These are phyloP conservation scores for Myopa testacea DNA, from an alignment of 2,888 invertebrate species.

Conservation along the genomic window DNA sequence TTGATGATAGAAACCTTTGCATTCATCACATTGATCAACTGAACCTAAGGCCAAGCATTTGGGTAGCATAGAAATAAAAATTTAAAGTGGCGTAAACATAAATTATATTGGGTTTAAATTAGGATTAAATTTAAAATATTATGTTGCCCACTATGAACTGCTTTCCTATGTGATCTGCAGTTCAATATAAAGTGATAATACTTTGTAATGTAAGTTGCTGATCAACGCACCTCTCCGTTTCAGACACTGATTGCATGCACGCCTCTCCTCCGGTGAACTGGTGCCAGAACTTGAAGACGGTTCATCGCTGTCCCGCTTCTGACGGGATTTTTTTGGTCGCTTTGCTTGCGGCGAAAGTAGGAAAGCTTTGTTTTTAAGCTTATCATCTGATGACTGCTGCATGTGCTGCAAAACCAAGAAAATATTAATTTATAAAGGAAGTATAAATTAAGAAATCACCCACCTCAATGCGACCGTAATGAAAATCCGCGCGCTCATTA, in stretches of 20 bases:
- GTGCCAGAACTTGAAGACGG: slow-evolving; percentile 52
- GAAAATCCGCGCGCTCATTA: slow-evolving; percentile 64
- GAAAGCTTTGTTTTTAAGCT: slow-evolving; percentile 61
- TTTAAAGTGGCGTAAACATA: no score
- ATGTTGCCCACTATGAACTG: no score
- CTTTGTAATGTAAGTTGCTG: not conserved
- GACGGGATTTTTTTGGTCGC: slow-evolving; percentile 53
- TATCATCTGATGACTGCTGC: slow-evolving; percentile 41
- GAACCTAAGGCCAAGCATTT: slow-evolving; percentile 32
- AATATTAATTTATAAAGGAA: slow-evolving; percentile 21
- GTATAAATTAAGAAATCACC: slow-evolving; percentile 38
- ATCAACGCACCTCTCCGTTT: slow-evolving; percentile 53
- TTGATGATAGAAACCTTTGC: slow-evolving; percentile 54
- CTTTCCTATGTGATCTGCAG: no score
- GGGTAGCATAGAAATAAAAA: not conserved
- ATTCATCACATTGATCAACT: slow-evolving; percentile 53
- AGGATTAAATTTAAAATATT: no score
- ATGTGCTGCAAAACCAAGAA: slow-evolving; percentile 26
- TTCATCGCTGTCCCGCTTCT: slow-evolving; percentile 39
- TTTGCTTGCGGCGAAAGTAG: slow-evolving; percentile 63
- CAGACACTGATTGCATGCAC: slow-evolving; percentile 59
- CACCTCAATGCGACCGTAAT: slow-evolving; percentile 65
- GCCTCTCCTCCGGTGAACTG: slow-evolving; percentile 56
- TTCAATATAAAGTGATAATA: not conserved
- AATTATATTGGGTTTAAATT: no score